Base-by-base conservation (phyloP, 2,797 vertebrate genomes). In the Peromyscus eremicus region DNA sequence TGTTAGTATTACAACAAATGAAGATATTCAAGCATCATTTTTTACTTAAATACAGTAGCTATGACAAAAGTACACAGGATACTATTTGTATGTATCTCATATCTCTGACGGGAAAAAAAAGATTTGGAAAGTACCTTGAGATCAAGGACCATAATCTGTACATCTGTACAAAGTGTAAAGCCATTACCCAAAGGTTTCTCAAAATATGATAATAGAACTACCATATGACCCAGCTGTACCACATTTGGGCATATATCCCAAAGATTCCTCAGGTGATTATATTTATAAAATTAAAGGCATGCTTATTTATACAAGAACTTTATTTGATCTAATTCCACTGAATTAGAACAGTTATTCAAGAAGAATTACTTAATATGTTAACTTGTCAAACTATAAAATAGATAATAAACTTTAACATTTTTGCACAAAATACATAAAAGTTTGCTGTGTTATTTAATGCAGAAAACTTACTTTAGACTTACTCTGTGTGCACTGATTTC, bases 21-120 rank as follows among this genome's bases (percentile, higher is more conserved):
- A 80, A 43, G 10, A 73, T 43, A 43, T 49, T 64, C 81, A 92
- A 27, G 52, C 11, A 77, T 52, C 21, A 77, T 75, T 68, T 66
- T 76, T 96, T 96, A 92, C 55, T 89, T 85, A 96, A 94, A 79
- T 79, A 25, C 21, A 10, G 23, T 86, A 46, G 0, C 27, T 40
- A 52, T 52, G 11, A 85, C 21, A 73, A 94, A 81, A 8, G 43
- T 77, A 71, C 6, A 52, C 7, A 94, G 27, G 1, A 3, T 71
- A 23, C 3, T 76, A 29, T 66, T 34, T 81, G 2, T 94, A 7
- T 14, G 49, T 60, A 80, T 46, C 13, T 6, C 21, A 81, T 37
- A 84, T 32, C 57, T 75, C 40, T 46, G 23, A 83, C 29, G 10
- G 11, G 5, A 76, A 87, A 60, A 0, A 60, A 14, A 83, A 29